Base-by-base conservation (phyloP, 2,888 invertebrate genomes). In the Hermaeophaga mercurialis region DNA sequence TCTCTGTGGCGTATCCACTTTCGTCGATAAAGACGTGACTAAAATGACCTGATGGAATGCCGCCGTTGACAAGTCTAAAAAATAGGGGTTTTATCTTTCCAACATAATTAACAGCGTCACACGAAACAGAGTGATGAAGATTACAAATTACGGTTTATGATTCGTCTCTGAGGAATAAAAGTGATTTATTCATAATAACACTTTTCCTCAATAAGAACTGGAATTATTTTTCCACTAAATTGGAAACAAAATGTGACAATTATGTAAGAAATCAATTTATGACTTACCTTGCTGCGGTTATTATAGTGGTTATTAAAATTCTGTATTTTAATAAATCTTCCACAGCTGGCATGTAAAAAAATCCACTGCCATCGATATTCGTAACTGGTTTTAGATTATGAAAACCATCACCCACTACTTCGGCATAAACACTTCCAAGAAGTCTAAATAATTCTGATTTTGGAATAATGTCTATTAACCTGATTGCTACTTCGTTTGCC, bases 1-100 rank as follows among this genome's bases (percentile, higher is more conserved):
- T 81, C 75, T 89, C 89, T 1, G 82, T 84, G 1, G 86, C 84
- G 64, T 89, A 88, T 0, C 88, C 88, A 41, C 85, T 85, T 78
- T 90, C 90, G 70, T 90, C 90, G 28, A 90, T 81, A 69, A 90
- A 87, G 6, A 87, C 80, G 71, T 90, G 87, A 1, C 84, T 81
- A 72, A 87, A 89, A 66, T 84, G 80, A 15, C 75, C 75, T 1
- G 70, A 58, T 18, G 70, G 67, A 22, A 68, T 62, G n/a, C 71
- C 71, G 24, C 62, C 62, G 39, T 73, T 73, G 11, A 74, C 66
- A n/a, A 73, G 56, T 53, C 70, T 71, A 7, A 61, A 54, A 31
- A n/a, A 11, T 8, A 9, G n/a, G 6, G 28, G 28, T 28, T 28
- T 28, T 28, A 28, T 28, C 28, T 28, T 7, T 28, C 28, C 5